These are phyloP conservation scores for Drosophila novamexicana DNA, from an alignment of 1,140 invertebrate genomes.

Conservation along the genomic window DNA sequence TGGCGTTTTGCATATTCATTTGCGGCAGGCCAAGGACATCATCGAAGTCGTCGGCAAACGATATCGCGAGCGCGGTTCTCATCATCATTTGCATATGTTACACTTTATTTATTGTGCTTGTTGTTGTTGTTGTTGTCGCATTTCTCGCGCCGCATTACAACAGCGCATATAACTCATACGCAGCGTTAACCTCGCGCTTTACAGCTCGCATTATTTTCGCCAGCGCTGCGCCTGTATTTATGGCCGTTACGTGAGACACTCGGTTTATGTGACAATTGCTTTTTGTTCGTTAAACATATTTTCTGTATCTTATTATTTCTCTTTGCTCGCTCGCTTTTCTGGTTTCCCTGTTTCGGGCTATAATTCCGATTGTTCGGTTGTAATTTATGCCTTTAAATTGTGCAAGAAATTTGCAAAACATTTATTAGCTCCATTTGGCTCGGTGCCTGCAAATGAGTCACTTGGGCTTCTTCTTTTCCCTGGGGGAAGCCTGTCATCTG, in stretches of 20 bases:
- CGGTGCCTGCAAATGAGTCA: slow-evolving; percentile 35
- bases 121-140: slow-evolving; percentile 16
- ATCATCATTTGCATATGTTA: slow-evolving; percentile 83
- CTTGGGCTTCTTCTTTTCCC: not conserved
- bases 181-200: slow-evolving; percentile 75
- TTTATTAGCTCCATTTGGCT: slow-evolving; percentile 56
- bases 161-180: slow-evolving; percentile 77
- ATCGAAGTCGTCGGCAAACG: slow-evolving; percentile 34
- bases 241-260: slow-evolving; percentile 80
- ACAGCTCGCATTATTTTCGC: slow-evolving; percentile 34
- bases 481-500: slow-evolving; percentile 50
- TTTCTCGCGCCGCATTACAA: slow-evolving; percentile 73
- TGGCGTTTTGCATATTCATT: slow-evolving; percentile 50
- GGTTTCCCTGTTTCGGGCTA: slow-evolving; percentile 19
- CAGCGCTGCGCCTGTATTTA: slow-evolving; percentile 55
- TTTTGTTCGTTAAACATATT: slow-evolving; percentile 67
- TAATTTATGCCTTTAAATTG: slow-evolving; percentile 77
- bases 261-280: slow-evolving; percentile 81
- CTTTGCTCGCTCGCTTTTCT: slow-evolving; percentile 1
- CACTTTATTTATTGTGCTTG: slow-evolving; percentile 75
- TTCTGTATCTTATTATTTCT: slow-evolving; percentile 58
- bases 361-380: slow-evolving; percentile 58
- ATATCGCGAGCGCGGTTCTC: slow-evolving; percentile 64
- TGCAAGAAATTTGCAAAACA: slow-evolving; percentile 75
- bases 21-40: slow-evolving; percentile 42